A percentile compares a stretch with the other conserved stretches of the same genome.
These are phyloP conservation scores for Rhinoraja longicauda DNA, from an alignment of 2,797 vertebrate species.

Conservation along the genomic window DNA sequence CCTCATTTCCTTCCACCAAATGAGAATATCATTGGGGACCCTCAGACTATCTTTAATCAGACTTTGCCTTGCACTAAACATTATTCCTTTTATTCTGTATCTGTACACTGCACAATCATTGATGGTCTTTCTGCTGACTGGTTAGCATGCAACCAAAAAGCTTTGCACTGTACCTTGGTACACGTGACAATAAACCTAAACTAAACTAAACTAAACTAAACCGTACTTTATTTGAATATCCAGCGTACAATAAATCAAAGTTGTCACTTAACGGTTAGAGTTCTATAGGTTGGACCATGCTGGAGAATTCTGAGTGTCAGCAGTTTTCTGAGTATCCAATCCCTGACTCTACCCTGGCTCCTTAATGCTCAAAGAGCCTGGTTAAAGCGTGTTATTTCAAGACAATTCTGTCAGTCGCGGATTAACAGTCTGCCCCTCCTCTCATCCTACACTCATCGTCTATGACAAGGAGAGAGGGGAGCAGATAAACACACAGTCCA, in stretches of 20 bases:
- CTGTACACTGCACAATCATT: too few species aligned
- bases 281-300: background rate
- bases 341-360: background rate
- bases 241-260: background rate
- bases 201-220: too few species aligned
- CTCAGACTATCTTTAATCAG: too few species aligned
- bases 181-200: too few species aligned
- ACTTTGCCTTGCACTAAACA: too few species aligned
- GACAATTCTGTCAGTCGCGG: background rate
- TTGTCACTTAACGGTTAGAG: background rate
- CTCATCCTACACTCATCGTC: background rate
- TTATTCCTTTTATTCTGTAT: too few species aligned
- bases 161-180: too few species aligned
- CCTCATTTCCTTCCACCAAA: too few species aligned
- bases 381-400: conserved; percentile 20
- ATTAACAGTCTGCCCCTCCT: background rate
- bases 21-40: too few species aligned
- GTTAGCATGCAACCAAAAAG: too few species aligned
- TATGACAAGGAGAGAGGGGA: background rate
- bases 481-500: conserved; percentile 25
- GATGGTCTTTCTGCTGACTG: too few species aligned
- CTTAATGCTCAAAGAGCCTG: background rate
- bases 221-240: background rate
- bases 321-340: background rate
- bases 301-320: background rate